These are phyloP conservation scores for Lutjanus campechanus DNA, from an alignment of 2,797 vertebrate genomes.

Conservation along the genomic window DNA sequence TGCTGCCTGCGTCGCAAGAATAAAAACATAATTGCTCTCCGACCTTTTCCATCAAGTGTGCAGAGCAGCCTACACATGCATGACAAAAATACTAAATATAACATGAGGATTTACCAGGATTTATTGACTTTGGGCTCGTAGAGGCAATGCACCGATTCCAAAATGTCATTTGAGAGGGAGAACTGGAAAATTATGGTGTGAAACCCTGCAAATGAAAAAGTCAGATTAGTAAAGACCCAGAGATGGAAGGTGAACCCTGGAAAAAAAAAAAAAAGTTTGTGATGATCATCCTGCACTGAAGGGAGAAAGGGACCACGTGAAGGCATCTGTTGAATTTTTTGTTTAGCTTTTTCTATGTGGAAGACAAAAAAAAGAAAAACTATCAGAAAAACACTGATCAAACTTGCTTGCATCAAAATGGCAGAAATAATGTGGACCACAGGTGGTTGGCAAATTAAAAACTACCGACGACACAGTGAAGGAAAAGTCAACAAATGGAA, in stretches of 20 bases:
- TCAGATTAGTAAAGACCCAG: neutral
- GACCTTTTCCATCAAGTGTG: neutral
- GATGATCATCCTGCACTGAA: neutral
- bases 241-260: neutral
- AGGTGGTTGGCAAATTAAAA: conserved; percentile 36
- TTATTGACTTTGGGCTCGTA: conserved; percentile 8
- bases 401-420: neutral
- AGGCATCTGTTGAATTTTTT: neutral
- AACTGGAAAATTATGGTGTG: conserved; percentile 1
- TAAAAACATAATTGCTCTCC: neutral
- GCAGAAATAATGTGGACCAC: conserved; percentile 1
- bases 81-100: conserved; percentile 8
- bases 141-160: neutral
- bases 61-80: neutral
- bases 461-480: neutral
- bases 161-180: neutral
- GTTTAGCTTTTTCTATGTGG: neutral
- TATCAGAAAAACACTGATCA: conserved; percentile 9
- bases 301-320: neutral
- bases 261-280: neutral
- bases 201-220: conserved; percentile 7
- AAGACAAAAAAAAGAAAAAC: neutral
- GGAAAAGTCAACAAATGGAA: conserved; percentile 25
- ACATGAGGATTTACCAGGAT: neutral
- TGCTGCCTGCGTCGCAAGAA: neutral